Percentiles rank a stretch among this genome's conserved stretches.
phyloP scores from a whole-genome alignment of 2,888 invertebrate species.

The Caenorhabditis auriculariae region DNA sequence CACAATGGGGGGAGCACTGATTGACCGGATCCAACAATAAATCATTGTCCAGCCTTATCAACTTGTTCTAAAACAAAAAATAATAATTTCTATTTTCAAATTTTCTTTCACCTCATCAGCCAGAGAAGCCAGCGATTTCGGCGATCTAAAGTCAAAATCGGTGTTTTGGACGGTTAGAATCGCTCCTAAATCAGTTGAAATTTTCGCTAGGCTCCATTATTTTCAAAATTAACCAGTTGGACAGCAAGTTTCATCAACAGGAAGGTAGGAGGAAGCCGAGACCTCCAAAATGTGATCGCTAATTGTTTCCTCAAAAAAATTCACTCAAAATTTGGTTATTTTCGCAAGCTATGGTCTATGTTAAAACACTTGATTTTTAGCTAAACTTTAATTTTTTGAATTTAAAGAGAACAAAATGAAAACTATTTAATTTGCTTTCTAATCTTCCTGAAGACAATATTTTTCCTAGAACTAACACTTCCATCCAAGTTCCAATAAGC shows the following conservation, averaged over 20 bases:
- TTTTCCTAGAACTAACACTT: conserved; percentile 15
- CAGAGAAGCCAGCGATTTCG: conserved; percentile 1
- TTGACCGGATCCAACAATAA: background rate
- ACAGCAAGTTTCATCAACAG: conserved; percentile 23
- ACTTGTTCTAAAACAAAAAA: background rate
- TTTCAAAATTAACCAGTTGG: conserved; percentile 22
- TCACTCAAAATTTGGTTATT: background rate
- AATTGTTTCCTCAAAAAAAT: conserved; percentile 12
- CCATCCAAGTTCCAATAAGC: conserved; percentile 48
- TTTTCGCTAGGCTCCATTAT: background rate
- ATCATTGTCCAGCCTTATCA: conserved; percentile 1
- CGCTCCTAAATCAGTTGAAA: conserved; percentile 2
- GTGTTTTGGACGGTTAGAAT: conserved; percentile 7
- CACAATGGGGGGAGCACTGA: too few species aligned
- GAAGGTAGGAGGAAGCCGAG: conserved; percentile 26
- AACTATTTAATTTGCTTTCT: background rate
- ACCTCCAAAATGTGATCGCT: conserved; percentile 26
- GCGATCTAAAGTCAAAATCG: conserved; percentile 9
- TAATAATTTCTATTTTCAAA: background rate
- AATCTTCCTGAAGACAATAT: background rate
- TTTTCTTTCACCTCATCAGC: background rate
- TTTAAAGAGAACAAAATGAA: background rate
- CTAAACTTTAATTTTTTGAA: background rate
- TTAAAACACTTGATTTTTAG: too few species aligned
- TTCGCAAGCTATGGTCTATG: too few species aligned